Conservation (phyloP, 2,797 vertebrate genomes). For the Phalanger gymnotis region DNA sequence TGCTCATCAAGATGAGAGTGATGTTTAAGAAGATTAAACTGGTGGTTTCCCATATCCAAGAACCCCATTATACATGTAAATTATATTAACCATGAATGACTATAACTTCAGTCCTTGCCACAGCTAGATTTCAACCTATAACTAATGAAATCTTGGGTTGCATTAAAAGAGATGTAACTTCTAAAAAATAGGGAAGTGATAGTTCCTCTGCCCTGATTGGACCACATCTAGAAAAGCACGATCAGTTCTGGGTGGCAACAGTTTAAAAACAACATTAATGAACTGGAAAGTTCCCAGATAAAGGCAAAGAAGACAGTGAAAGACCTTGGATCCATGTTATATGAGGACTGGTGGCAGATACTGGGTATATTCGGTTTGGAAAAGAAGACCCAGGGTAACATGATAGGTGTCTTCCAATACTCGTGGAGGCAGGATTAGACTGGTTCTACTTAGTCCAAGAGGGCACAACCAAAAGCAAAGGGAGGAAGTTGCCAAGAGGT, state of each 20-base stretch:
- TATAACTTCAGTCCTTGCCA: neutral
- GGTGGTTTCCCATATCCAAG: neutral
- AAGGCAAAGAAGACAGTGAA: neutral
- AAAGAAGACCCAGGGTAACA: neutral
- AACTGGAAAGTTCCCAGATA: neutral
- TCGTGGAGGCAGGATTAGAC: neutral
- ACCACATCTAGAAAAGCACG: neutral
- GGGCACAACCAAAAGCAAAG: neutral
- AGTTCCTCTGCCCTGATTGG: neutral
- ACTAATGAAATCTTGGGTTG: neutral
- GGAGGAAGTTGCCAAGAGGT: neutral
- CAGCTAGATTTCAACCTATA: neutral
- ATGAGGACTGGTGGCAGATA: neutral
- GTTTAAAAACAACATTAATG: neutral
- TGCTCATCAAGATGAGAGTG: neutral
- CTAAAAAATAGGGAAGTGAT: neutral
- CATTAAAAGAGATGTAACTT: neutral
- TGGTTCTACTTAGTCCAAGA: neutral
- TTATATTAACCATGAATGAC: neutral
- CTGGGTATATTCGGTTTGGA: neutral
- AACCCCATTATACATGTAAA: neutral
- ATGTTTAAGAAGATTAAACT: neutral
- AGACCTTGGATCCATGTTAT: neutral
- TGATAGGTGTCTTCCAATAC: neutral
- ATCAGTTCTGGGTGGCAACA: neutral